A percentile compares a stretch with the other conserved stretches of the same genome.
Evolutionary conservation across 2,113 vertebrate genomes (phyloP).

Genomic region (Lamprologus sp.): DNA sequence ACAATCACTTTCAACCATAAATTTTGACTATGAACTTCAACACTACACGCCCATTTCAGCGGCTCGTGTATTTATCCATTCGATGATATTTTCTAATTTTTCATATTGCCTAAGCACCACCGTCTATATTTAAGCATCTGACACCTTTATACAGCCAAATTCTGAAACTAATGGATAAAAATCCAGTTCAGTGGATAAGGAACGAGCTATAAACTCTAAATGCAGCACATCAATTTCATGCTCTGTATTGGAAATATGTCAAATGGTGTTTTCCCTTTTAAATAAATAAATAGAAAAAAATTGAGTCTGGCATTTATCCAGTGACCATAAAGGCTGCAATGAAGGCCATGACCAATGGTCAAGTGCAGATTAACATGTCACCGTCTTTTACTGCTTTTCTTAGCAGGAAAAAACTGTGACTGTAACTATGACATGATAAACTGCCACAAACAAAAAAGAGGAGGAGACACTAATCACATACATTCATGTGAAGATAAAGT

Average conservation of each 20-base stretch:
- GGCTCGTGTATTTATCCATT: accelerated
- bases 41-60: background rate
- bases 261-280: background rate
- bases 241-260: background rate
- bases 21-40: background rate
- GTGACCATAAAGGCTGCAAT: background rate
- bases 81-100: background rate
- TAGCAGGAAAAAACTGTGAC: background rate
- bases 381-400: background rate
- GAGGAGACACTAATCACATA: background rate
- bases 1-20: background rate
- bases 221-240: background rate
- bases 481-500: background rate
- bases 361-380: background rate
- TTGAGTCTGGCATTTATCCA: background rate
- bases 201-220: background rate
- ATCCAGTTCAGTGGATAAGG: background rate
- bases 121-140: background rate
- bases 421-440: background rate
- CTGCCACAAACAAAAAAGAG: background rate
- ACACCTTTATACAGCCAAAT: background rate
- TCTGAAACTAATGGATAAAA: background rate
- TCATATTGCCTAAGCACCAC: background rate
- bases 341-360: background rate
- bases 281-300: background rate